These are phyloP conservation scores for Tuberolachnus salignus DNA, from an alignment of 2,888 invertebrate genomes.

Conservation along the genomic window DNA sequence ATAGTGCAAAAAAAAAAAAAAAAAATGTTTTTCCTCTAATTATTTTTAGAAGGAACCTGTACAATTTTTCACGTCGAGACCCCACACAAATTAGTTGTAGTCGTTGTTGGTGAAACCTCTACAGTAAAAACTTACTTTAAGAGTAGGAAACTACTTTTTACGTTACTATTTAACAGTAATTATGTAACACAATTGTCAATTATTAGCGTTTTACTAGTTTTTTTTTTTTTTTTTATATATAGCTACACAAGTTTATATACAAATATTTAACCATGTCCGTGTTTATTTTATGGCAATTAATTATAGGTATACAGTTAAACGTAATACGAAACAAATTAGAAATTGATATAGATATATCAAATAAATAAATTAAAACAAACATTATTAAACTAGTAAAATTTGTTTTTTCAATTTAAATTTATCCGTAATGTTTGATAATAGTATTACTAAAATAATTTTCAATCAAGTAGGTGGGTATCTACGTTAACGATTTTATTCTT, in stretches of 20 bases:
- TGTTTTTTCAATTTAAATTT: no score
- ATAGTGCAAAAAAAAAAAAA: no score
- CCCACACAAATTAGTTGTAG: no score
- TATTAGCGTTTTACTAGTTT: conserved; percentile 8
- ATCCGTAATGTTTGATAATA: no score
- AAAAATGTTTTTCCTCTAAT: no score
- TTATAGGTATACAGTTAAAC: not conserved
- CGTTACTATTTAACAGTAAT: not conserved
- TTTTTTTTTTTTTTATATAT: not conserved
- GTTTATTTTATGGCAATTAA: conserved; percentile 12
- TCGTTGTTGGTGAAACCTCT: no score
- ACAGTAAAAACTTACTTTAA: no score
- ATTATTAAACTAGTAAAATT: not conserved
- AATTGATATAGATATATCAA: not conserved
- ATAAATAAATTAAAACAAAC: not conserved
- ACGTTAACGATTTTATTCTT: no score
- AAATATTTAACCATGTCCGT: not conserved
- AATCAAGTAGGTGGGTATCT: no score
- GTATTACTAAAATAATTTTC: no score
- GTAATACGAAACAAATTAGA: not conserved
- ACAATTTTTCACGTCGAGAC: no score
- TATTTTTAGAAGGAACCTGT: no score
- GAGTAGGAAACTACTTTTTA: not conserved
- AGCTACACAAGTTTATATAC: not conserved
- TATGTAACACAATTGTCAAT: conserved; percentile 4